Evolutionary conservation across 2,888 invertebrate genomes (phyloP), one percentile per base, ranked within the genome.

Genomic region (Aricia artaxerxes): DNA sequence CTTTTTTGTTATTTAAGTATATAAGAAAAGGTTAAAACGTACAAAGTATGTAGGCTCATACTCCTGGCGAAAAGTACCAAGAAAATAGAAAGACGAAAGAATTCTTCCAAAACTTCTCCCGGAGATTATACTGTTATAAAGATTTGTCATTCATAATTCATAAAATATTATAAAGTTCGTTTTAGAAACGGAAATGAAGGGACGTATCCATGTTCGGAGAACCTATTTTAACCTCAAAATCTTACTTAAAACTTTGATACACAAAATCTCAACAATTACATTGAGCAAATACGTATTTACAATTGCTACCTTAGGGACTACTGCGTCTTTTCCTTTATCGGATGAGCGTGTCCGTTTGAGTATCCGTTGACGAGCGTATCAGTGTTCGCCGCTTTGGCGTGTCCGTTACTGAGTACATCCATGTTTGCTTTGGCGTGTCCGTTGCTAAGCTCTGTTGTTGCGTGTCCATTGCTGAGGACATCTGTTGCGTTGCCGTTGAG

Each of bases 391-490:
- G 57, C 35, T 31, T 24, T 64, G 64, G 13, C 38, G 69, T 69
- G 11, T 69, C 69, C 69, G 5, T 69, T 69, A 3, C 24, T 13
- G 31, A 13, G 6, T 7, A 13, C 5, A 11, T 31, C 9, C 31
- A 31, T 69, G 31, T 69, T 11, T 9, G 69, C 7, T 80, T 79
- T 77, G 11, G 82, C 24, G 24, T 83, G 79, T 4, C 84, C 86
- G 69, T 85, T 85, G 7, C 78, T 79, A 44, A 53, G 13, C 31
- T 53, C 44, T 44, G 44, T 44, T 2, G 44, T 44, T 6, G 13
- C 13, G 44, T 78, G 11, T 35, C 81, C 72, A 38, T 81, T 81
- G 24, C 31, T 61, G 11, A 79, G 40, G 31, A 40, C 64, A 24
- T 75, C 72, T 78, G 64, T 78, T 5, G 57, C 40, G 4, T 84